Percentiles rank a stretch among this genome's conserved stretches.
phyloP scores from a whole-genome alignment of 1,140 invertebrate species.

The Hestina assimilis region DNA sequence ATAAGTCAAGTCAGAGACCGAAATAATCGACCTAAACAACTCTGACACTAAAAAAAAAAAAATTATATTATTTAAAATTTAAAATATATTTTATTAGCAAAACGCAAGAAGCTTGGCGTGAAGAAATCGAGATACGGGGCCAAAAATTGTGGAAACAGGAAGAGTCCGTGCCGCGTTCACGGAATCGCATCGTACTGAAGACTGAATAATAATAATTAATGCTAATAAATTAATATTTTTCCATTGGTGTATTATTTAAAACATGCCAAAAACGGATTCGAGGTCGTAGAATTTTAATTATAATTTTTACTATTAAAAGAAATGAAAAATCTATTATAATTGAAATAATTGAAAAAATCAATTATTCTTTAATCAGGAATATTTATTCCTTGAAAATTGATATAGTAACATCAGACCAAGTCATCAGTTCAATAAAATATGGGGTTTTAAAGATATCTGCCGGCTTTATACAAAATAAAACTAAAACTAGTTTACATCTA shows the following conservation, averaged over 20 bases:
- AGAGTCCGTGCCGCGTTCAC: conserved; percentile 45
- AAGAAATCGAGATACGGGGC: conserved; percentile 73
- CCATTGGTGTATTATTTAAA: too few species aligned
- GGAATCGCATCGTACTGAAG: conserved; percentile 27
- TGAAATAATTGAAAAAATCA: too few species aligned
- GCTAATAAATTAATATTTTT: too few species aligned
- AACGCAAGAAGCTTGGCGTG: conserved; percentile 75
- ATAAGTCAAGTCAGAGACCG: too few species aligned
- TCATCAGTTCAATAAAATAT: too few species aligned
- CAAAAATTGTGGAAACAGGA: conserved; percentile 73
- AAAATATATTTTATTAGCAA: conserved; percentile 35
- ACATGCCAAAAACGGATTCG: too few species aligned
- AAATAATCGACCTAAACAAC: too few species aligned
- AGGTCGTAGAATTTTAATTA: too few species aligned
- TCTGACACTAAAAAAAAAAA: background rate
- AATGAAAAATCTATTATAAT: too few species aligned
- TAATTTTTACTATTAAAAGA: too few species aligned
- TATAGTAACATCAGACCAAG: conserved; percentile 27
- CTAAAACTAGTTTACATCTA: conserved; percentile 31
- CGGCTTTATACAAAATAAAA: conserved; percentile 26
- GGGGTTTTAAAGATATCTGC: conserved; percentile 9
- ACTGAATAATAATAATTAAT: conserved; percentile 18
- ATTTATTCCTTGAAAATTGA: conserved; percentile 33
- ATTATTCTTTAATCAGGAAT: conserved; percentile 35
- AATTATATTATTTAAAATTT: background rate